phyloP scores from a whole-genome alignment of 2,888 invertebrate species.

The Heterodera filipjevi region DNA sequence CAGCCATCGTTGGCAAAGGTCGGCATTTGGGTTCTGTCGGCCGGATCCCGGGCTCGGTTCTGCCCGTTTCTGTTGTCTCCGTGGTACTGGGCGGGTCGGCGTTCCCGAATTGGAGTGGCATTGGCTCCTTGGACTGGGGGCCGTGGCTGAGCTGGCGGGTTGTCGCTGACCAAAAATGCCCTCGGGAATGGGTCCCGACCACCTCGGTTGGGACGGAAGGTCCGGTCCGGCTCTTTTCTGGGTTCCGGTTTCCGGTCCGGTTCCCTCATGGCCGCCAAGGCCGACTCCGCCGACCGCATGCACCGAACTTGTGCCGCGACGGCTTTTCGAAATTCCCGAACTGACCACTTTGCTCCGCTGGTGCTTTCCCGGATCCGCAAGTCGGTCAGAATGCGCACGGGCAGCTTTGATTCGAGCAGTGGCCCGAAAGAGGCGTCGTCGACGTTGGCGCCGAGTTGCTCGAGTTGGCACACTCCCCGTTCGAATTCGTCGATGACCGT shows the following conservation, averaged over 20 bases:
- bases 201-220: background rate
- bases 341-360: too few species aligned
- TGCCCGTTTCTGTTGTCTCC: too few species aligned
- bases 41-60: too few species aligned
- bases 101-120: background rate
- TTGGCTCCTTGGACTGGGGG: too few species aligned
- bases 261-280: background rate
- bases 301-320: background rate
- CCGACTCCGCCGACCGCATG: background rate
- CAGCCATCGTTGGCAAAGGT: too few species aligned
- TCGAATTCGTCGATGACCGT: background rate
- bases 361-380: background rate
- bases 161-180: background rate
- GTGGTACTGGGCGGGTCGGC: background rate
- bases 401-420: background rate
- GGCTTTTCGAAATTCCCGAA: background rate
- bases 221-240: background rate
- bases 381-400: background rate
- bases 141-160: background rate
- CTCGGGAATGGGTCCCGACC: background rate
- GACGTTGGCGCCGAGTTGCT: background rate
- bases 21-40: too few species aligned
- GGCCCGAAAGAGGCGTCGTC: background rate
- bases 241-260: background rate
- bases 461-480: background rate